Evolutionary conservation across 1,140 invertebrate genomes (phyloP), one percentile per base, ranked within the genome.

Genomic region (Holcopasites calliopsidis): DNA sequence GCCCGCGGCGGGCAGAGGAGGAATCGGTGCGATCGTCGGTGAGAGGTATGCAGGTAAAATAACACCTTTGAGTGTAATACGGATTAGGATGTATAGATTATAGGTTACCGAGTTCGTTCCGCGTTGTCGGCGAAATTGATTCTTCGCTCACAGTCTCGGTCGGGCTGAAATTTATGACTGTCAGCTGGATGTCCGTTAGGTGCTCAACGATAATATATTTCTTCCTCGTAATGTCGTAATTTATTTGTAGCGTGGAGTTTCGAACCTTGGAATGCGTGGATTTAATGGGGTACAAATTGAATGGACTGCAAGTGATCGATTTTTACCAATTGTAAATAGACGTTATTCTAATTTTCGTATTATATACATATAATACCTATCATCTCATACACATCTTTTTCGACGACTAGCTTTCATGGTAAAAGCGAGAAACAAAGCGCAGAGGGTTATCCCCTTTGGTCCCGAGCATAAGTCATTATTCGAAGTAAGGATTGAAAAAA

Each of bases 81-180:
- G 68, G 73, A 81, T 75, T 60, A 52, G 44, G n/a, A n/a, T 4
- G 64, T 33, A 69, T 69, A 60, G 73, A 75, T 75, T 74, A 74
- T 65, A 74, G 73, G 73, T 69, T 69, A 75, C 65, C 18, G 26
- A 57, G 31, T 66, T 66, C 71, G 11, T 55, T 62, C n/a, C 18
- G 3, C n/a, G 11, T 47, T 71, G 44, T 42, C 61, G 71, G 61
- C 50, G 50, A 57, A 74, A 74, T 74, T 74, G 73, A 75, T 75
- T 69, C 73, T 44, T 75, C n/a, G n/a, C n/a, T n/a, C n/a, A n/a
- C n/a, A n/a, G n/a, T n/a, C n/a, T n/a, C n/a, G 72, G 40, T 58
- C 21, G 18, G 54, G 13, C 52, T 33, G n/a, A 16, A 18, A 74
- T 74, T 74, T 74, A 74, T 57, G 71, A 66, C 50, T 47, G 49